Evolutionary conservation across 2,797 vertebrate species (phyloP).

Genomic region (Coregonus sp.): DNA sequence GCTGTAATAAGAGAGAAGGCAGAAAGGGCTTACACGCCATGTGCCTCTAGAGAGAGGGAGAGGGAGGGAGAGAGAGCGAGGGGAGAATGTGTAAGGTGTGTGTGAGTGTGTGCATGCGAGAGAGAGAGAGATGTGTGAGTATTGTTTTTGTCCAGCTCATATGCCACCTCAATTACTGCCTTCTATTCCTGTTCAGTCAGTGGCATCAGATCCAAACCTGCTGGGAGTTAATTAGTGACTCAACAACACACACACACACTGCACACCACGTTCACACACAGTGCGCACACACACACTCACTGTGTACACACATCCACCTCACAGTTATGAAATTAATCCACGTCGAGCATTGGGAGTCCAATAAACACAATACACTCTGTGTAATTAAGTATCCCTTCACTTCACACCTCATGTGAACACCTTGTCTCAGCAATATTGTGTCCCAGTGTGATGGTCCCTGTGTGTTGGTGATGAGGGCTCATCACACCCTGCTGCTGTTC

Average conservation of each 20-base stretch:
- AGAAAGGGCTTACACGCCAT: neutral
- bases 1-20: neutral
- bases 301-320: neutral
- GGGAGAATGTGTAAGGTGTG: too few species aligned
- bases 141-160: slow-evolving; percentile 49
- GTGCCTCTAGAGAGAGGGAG: too few species aligned
- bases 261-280: too few species aligned
- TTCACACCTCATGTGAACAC: slow-evolving; percentile 57
- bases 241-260: slow-evolving; percentile 11
- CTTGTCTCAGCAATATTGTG: slow-evolving; percentile 15
- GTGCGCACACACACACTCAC: too few species aligned
- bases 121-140: neutral
- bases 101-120: neutral
- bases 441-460: neutral
- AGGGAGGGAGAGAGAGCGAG: too few species aligned
- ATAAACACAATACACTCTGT: slow-evolving; percentile 60
- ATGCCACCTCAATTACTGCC: slow-evolving; percentile 58
- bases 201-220: slow-evolving; percentile 61
- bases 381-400: slow-evolving; percentile 64
- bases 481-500: neutral
- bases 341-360: slow-evolving; percentile 35
- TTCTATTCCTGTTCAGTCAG: slow-evolving; percentile 67
- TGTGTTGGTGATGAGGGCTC: slow-evolving; percentile 3
- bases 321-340: slow-evolving; percentile 12
- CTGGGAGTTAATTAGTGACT: slow-evolving; percentile 77